A percentile compares a stretch with the other conserved stretches of the same genome.
phyloP scores from a whole-genome alignment of 2,888 invertebrate species.

The Meliscaeva auricollis region DNA sequence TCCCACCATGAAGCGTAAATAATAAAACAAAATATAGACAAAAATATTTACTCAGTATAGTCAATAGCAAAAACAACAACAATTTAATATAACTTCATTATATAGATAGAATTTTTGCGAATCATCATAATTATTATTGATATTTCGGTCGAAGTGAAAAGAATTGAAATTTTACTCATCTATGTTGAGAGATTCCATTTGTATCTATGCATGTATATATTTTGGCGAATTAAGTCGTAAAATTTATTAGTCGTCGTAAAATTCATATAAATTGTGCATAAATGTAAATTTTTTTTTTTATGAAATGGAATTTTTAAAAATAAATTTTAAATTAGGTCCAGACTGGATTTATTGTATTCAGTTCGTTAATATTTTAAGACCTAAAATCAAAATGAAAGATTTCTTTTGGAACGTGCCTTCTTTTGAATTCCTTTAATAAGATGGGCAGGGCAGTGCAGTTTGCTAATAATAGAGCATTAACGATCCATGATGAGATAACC shows the following conservation, averaged over 20 bases:
- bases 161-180: neutral
- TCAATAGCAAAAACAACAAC: constrained; percentile 11
- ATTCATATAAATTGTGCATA: neutral
- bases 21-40: constrained; percentile 4
- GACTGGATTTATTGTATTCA: constrained; percentile 30
- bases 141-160: neutral
- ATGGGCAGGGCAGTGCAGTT: neutral
- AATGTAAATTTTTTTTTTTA: constrained; percentile 2
- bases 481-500: neutral
- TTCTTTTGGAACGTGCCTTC: constrained; percentile 22
- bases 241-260: constrained; percentile 5
- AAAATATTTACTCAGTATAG: constrained; percentile 20
- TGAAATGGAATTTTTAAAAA: constrained; percentile 18
- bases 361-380: constrained; percentile 14
- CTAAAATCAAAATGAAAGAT: neutral
- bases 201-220: neutral
- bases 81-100: neutral
- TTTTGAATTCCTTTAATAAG: constrained; percentile 17
- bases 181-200: constrained; percentile 19
- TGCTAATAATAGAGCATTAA: neutral
- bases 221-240: constrained; percentile 1
- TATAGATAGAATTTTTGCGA: neutral
- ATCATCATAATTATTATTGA: neutral
- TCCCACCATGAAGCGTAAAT: constrained; percentile 6
- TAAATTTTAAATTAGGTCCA: constrained; percentile 21